Conservation (phyloP, 2,888 invertebrate species). For the Malacosoma neustria region DNA sequence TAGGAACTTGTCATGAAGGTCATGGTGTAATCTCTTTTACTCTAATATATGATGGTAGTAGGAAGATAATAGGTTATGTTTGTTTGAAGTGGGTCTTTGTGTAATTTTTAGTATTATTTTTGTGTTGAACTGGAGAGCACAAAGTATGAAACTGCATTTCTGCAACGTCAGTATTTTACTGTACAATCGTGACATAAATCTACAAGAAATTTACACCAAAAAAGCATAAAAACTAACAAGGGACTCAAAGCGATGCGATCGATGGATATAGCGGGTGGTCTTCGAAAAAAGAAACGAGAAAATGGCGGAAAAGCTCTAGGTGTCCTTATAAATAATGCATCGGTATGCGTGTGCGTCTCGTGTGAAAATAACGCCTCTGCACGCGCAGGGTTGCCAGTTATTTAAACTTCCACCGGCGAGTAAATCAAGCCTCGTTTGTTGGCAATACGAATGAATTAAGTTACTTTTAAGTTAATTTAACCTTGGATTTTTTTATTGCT, state of each 20-base stretch:
- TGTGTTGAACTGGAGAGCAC: too few species aligned
- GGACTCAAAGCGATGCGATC: conserved; percentile 18
- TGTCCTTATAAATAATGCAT: conserved; percentile 58
- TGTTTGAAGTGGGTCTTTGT: too few species aligned
- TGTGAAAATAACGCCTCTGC: conserved; percentile 46
- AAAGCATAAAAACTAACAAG: conserved; percentile 36
- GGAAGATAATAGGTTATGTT: too few species aligned
- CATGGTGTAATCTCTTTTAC: too few species aligned
- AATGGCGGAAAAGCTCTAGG: conserved; percentile 54
- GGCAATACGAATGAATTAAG: background rate
- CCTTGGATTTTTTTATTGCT: too few species aligned
- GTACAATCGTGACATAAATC: conserved; percentile 12
- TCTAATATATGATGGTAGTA: too few species aligned
- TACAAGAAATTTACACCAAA: conserved; percentile 26
- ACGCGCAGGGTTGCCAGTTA: conserved; percentile 24
- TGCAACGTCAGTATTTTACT: too few species aligned
- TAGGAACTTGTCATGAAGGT: too few species aligned
- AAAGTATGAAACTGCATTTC: too few species aligned
- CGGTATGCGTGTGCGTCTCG: conserved; percentile 43
- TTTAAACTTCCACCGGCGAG: too few species aligned
- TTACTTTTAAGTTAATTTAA: background rate
- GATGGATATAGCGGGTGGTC: conserved; percentile 31
- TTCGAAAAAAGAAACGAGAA: conserved; percentile 37
- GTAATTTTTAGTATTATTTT: too few species aligned
- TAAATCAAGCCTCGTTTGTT: too few species aligned